phyloP scores from a whole-genome alignment of 2,797 vertebrate genomes.

The Miichthys miiuy region DNA sequence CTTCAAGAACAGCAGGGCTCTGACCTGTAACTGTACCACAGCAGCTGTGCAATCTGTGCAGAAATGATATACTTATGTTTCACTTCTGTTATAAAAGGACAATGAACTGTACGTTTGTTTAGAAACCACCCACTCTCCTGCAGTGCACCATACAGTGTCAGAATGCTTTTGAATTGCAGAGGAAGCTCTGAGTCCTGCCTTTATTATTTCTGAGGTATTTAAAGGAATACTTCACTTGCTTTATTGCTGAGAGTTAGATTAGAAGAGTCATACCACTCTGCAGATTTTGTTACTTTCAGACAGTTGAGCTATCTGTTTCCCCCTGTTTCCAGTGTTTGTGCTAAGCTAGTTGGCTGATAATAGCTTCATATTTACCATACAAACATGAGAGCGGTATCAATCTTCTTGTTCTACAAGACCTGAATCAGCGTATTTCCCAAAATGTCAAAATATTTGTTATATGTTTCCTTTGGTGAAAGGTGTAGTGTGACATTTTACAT shows the following conservation, averaged over 20 bases:
- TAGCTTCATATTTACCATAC: not conserved
- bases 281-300: not conserved
- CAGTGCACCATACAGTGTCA: not conserved
- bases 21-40: constrained; percentile 50
- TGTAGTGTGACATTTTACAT: not conserved
- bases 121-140: constrained; percentile 10
- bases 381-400: not conserved
- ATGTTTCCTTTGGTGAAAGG: not conserved
- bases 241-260: not conserved
- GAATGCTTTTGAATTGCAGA: not conserved
- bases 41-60: constrained; percentile 57
- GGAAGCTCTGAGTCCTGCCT: not conserved
- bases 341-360: not conserved
- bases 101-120: constrained; percentile 4
- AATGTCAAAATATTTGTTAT: not conserved
- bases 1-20: constrained; percentile 45
- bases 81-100: constrained; percentile 4
- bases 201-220: not conserved
- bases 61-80: constrained; percentile 20
- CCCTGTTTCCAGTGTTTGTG: not conserved
- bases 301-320: not conserved
- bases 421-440: not conserved
- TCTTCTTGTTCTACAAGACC: not conserved
- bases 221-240: not conserved
- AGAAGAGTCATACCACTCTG: not conserved